phyloP scores from a whole-genome alignment of 2,888 invertebrate genomes.

The Caenorhabditis doughertyi region DNA sequence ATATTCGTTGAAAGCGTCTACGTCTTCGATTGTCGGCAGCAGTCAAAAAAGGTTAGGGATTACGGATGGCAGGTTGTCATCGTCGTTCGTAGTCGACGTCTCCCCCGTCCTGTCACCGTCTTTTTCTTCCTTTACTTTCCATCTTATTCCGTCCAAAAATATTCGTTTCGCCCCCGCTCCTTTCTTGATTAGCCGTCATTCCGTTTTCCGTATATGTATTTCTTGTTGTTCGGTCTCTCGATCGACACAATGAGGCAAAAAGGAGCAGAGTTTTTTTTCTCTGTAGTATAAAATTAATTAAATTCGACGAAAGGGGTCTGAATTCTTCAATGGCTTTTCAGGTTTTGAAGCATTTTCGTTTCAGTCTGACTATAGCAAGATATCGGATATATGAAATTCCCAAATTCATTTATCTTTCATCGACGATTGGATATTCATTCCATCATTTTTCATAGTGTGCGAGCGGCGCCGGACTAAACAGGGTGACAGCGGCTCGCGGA shows the following conservation, averaged over 20 bases:
- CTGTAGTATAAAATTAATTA: constrained; percentile 51
- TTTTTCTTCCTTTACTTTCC: constrained; percentile 3
- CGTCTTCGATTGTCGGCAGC: background rate
- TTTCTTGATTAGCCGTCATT: constrained; percentile 47
- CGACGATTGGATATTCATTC: constrained; percentile 28
- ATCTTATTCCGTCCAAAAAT: constrained; percentile 20
- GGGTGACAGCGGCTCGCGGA: constrained; percentile 20
- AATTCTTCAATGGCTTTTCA: background rate
- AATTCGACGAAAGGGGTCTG: constrained; percentile 19
- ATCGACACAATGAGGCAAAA: constrained; percentile 12
- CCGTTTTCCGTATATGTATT: background rate
- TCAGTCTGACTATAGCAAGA: background rate
- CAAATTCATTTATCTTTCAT: constrained; percentile 1
- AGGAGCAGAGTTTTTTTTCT: constrained; percentile 9
- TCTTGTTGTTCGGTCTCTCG: constrained; percentile 39
- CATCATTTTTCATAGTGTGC: constrained; percentile 20
- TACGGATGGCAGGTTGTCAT: constrained; percentile 40
- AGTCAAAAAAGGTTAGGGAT: constrained; percentile 59
- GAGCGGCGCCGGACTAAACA: background rate
- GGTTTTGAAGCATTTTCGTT: constrained; percentile 12
- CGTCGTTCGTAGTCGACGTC: constrained; percentile 3
- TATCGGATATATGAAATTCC: background rate
- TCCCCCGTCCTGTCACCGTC: constrained; percentile 10
- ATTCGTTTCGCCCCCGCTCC: constrained; percentile 32
- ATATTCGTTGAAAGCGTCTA: constrained; percentile 34